Evolutionary conservation across 2,888 invertebrate genomes (phyloP), one percentile per base, ranked within the genome.

Genomic region (Linyphia triangularis): DNA sequence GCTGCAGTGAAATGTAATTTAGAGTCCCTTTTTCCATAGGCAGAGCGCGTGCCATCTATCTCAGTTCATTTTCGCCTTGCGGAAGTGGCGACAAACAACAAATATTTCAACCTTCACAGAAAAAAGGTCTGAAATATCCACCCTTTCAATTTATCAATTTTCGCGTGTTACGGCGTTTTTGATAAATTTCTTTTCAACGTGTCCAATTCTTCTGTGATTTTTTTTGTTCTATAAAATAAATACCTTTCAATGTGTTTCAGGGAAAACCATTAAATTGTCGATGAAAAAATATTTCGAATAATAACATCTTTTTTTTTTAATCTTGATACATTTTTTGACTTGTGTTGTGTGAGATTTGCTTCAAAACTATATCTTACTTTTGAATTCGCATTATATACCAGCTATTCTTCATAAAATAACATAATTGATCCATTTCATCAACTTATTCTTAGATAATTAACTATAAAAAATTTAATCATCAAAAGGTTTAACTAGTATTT

Each of bases 71-170:
- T 51, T 16, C 51, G 0, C 51, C 2, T 51, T 51, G 13, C n/a
- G n/a, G 51, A 51, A 51, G 51, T 51, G 51, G 51, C 51, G 51
- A 51, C 51, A 51, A 51, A 51, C 51, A 51, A 51, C 51, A n/a
- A 1, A 51, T 51, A 51, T 51, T 51, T 51, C 51, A 51, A 5
- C 51, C 16, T 51, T 51, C 3, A 51, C 5, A 51, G 51, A 16
- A 51, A 40, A 51, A 51, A 51, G n/a, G n/a, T n/a, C 43, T n/a
- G 51, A 16, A 51, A 51, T 51, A 51, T 51, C 16, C 51, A 51
- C n/a, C 51, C 51, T n/a, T 51, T 51, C 51, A 51, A 51, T 51
- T 51, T 51, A 13, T 2, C 51, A 2, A 51, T 16, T 51, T 51
- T 16, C n/a, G 13, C 13, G 51, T n/a, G n/a, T 16, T 51, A n/a